These are phyloP conservation scores for Torymus aiolomorphi DNA, from an alignment of 2,888 invertebrate genomes.

Conservation along the genomic window DNA sequence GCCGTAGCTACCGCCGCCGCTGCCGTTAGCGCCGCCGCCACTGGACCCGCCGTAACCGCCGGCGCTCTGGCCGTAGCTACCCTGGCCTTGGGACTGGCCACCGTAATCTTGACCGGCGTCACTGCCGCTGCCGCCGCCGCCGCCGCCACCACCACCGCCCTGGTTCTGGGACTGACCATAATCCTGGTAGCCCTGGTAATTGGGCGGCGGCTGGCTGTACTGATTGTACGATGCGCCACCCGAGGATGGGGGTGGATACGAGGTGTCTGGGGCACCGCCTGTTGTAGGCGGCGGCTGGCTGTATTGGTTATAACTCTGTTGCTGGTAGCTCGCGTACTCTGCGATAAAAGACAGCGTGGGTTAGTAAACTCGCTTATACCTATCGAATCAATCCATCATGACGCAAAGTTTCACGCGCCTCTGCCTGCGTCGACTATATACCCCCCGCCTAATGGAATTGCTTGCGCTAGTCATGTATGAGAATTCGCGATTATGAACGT, in stretches of 20 bases:
- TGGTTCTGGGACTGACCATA: slow-evolving; percentile 67
- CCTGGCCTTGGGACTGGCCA: slow-evolving; percentile 64
- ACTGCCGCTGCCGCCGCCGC: slow-evolving; percentile 75
- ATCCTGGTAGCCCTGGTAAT: slow-evolving; percentile 70
- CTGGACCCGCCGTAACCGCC: slow-evolving; percentile 77
- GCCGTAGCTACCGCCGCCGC: slow-evolving; percentile 72
- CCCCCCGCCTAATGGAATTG: too few relatives aligned
- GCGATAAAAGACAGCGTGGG: slow-evolving; percentile 6
- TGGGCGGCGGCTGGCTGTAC: slow-evolving; percentile 73
- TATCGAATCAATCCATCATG: too few relatives aligned
- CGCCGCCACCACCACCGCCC: slow-evolving; percentile 75
- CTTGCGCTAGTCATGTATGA: too few relatives aligned
- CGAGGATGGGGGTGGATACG: slow-evolving; percentile 72
- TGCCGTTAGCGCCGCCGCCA: slow-evolving; percentile 69
- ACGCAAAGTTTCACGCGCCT: too few relatives aligned
- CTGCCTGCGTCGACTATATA: too few relatives aligned
- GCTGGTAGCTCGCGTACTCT: slow-evolving; percentile 73
- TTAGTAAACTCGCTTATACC: not conserved
- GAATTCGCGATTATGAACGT: too few relatives aligned
- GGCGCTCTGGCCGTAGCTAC: slow-evolving; percentile 52
- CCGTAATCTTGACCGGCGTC: slow-evolving; percentile 68
- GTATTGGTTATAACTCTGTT: slow-evolving; percentile 70
- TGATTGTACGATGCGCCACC: slow-evolving; percentile 68
- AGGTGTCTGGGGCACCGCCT: slow-evolving; percentile 69
- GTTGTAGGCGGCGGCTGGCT: slow-evolving; percentile 70